Evolutionary conservation across 1,140 invertebrate genomes (phyloP).

Genomic region (Muscidifurax raptorellus): DNA sequence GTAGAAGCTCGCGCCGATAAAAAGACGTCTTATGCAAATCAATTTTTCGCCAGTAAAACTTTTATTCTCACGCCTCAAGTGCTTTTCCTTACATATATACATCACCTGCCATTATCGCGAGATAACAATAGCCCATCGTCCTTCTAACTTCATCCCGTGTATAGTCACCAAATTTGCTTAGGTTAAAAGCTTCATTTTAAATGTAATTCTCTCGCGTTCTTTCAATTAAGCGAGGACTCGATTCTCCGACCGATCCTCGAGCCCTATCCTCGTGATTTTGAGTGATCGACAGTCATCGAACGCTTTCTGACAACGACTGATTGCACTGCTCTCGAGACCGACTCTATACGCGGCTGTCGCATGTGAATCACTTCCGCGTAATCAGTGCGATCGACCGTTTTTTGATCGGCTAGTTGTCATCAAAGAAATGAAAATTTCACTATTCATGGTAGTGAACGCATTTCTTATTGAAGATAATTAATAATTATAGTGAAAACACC

Average conservation of each 20-base stretch:
- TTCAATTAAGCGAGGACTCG: background rate
- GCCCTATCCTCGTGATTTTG: background rate
- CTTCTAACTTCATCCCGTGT: background rate
- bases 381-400: no score
- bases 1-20: background rate
- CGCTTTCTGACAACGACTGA: background rate
- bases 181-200: background rate
- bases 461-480: no score
- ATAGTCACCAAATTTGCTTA: background rate
- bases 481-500: no score
- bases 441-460: no score
- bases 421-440: no score
- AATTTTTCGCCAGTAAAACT: background rate
- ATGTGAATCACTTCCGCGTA: background rate
- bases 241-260: background rate
- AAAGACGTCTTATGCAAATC: background rate
- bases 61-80: background rate
- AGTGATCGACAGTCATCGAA: background rate
- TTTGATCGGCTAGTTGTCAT: no score
- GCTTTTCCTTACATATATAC: background rate
- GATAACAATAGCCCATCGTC: background rate
- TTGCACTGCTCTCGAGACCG: background rate
- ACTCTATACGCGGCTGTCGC: no score
- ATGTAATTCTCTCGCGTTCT: background rate
- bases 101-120: background rate